Evolutionary conservation across 2,888 invertebrate species (phyloP).

Genomic region (Iselma pallidipennis): DNA sequence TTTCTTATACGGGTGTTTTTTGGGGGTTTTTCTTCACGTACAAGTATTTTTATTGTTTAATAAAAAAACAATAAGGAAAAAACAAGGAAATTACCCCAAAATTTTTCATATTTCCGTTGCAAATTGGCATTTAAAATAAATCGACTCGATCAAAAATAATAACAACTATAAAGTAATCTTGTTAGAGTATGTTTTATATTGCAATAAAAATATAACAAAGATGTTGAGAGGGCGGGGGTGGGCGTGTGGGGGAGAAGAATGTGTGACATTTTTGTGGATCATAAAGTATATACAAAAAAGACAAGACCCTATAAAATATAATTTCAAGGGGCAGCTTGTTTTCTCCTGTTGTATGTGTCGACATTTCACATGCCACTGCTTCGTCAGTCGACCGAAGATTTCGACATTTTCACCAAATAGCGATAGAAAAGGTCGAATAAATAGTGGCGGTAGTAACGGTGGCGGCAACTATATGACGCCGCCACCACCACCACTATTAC

Average conservation of each 20-base stretch:
- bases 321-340: not conserved
- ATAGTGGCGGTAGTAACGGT: not conserved
- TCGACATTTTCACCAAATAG: slow-evolving; percentile 32
- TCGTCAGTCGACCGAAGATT: slow-evolving; percentile 32
- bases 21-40: too few relatives aligned
- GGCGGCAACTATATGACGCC: slow-evolving; percentile 22
- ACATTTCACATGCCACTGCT: slow-evolving; percentile 36
- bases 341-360: slow-evolving; percentile 8
- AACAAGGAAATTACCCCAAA: too few relatives aligned
- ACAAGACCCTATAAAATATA: not conserved
- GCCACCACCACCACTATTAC: slow-evolving; percentile 15
- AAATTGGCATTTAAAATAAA: too few relatives aligned
- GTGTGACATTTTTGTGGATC: not conserved
- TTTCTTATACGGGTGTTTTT: too few relatives aligned
- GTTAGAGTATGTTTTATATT: not conserved
- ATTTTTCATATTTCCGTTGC: too few relatives aligned
- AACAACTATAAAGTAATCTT: too few relatives aligned
- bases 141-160: too few relatives aligned
- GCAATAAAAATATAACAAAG: not conserved
- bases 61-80: too few relatives aligned
- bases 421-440: slow-evolving; percentile 18
- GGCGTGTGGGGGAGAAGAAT: not conserved
- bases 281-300: not conserved
- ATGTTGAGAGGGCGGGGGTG: too few relatives aligned
- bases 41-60: too few relatives aligned